These are phyloP conservation scores for Temnothorax nylanderi DNA, from an alignment of 1,140 invertebrate genomes.

Conservation along the genomic window DNA sequence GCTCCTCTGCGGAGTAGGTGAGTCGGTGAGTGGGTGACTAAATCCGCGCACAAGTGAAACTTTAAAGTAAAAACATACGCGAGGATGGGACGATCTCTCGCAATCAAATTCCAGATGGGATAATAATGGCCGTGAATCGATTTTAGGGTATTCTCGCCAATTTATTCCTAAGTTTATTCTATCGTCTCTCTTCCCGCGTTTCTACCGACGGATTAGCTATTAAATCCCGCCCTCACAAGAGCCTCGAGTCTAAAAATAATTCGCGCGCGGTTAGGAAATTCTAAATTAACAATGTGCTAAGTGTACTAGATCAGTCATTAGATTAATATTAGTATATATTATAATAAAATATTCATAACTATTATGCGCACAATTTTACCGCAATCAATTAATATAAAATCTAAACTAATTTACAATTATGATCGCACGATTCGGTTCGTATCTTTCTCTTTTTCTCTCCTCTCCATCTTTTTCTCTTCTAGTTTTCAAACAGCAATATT, in stretches of 20 bases:
- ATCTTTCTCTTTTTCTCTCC: background rate
- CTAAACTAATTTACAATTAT: background rate
- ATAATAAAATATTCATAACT: background rate
- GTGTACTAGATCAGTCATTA: background rate
- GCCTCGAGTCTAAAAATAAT: background rate
- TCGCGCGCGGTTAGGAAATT: background rate
- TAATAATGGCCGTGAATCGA: conserved; percentile 38
- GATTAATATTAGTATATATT: background rate
- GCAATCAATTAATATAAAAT: background rate
- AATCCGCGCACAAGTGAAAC: background rate
- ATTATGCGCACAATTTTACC: background rate
- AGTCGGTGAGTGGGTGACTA: background rate
- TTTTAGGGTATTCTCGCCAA: conserved; percentile 26
- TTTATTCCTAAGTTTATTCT: conserved; percentile 39
- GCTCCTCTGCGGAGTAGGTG: background rate
- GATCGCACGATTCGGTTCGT: background rate
- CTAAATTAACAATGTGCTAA: background rate
- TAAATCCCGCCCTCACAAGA: background rate
- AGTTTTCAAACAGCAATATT: background rate
- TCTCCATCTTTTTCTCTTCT: background rate
- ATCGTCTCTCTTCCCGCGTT: conserved; percentile 7
- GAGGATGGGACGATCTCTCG: background rate
- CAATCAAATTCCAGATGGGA: background rate
- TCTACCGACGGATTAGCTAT: background rate
- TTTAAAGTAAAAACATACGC: conserved; percentile 19